phyloP scores from a whole-genome alignment of 2,797 vertebrate genomes.

The Staurois parvus region DNA sequence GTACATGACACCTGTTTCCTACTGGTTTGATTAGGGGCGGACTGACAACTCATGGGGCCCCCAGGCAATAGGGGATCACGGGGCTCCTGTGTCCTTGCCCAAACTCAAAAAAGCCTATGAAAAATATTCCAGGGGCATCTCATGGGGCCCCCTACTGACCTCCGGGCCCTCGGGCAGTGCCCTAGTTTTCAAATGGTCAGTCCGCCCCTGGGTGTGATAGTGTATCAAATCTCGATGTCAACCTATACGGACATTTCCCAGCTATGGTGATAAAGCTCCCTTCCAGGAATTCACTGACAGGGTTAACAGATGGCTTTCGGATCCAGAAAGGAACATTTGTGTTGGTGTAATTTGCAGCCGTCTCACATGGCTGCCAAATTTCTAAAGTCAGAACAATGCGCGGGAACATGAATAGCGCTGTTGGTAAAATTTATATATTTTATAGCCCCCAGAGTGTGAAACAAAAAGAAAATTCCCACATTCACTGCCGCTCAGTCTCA shows the following conservation, averaged over 20 bases:
- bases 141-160: too few relatives aligned
- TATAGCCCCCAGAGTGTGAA: constrained; percentile 33
- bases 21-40: too few relatives aligned
- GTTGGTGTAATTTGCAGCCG: constrained; percentile 47
- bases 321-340: constrained; percentile 22
- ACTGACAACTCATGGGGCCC: too few relatives aligned
- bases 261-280: background rate
- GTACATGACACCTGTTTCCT: too few relatives aligned
- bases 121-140: too few relatives aligned
- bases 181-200: too few relatives aligned
- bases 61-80: too few relatives aligned
- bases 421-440: constrained; percentile 60
- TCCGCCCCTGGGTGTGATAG: too few relatives aligned
- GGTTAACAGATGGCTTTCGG: constrained; percentile 4
- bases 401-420: constrained; percentile 55
- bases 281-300: background rate
- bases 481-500: constrained; percentile 20
- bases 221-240: too few relatives aligned
- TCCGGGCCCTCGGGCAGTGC: too few relatives aligned
- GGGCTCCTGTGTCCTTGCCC: too few relatives aligned
- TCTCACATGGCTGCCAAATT: constrained; percentile 55
- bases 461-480: constrained; percentile 42
- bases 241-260: background rate
- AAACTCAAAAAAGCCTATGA: too few relatives aligned
- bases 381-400: constrained; percentile 57